Percentiles rank a stretch among this genome's conserved stretches.
Conservation (phyloP, 2,113 vertebrate genomes). For the Mormoops blainvillei region DNA sequence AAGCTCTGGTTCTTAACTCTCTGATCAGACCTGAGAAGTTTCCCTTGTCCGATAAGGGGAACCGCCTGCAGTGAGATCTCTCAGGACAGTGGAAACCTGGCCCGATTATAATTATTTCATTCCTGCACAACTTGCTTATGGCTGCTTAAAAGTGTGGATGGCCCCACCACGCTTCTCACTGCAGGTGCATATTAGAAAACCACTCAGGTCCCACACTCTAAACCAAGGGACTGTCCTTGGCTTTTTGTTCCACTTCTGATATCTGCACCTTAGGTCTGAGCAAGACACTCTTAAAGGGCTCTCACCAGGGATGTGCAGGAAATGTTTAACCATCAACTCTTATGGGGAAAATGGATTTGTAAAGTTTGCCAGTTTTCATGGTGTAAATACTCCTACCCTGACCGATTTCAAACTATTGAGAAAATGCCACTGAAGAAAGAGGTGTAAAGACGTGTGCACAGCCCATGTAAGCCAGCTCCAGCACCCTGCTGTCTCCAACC, state of each 20-base stretch:
- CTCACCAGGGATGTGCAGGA: not conserved
- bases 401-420: not conserved
- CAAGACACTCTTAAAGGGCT: not conserved
- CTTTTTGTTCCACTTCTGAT: not conserved
- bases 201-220: not conserved
- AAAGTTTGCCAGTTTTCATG: not conserved
- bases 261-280: not conserved
- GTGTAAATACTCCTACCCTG: not conserved
- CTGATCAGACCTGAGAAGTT: not conserved
- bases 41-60: not conserved
- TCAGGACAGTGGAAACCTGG: not conserved
- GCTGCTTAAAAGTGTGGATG: not conserved
- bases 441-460: not conserved
- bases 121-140: not conserved
- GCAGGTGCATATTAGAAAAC: not conserved
- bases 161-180: not conserved
- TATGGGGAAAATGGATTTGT: not conserved
- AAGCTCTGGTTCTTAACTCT: not conserved
- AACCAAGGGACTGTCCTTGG: not conserved
- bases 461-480: rapidly evolving
- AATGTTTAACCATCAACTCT: not conserved
- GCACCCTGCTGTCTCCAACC: not conserved
- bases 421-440: not conserved
- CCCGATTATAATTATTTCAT: not conserved
- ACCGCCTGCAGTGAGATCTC: not conserved